phyloP scores from a whole-genome alignment of 2,113 vertebrate species.

The Toxotes jaculatrix region DNA sequence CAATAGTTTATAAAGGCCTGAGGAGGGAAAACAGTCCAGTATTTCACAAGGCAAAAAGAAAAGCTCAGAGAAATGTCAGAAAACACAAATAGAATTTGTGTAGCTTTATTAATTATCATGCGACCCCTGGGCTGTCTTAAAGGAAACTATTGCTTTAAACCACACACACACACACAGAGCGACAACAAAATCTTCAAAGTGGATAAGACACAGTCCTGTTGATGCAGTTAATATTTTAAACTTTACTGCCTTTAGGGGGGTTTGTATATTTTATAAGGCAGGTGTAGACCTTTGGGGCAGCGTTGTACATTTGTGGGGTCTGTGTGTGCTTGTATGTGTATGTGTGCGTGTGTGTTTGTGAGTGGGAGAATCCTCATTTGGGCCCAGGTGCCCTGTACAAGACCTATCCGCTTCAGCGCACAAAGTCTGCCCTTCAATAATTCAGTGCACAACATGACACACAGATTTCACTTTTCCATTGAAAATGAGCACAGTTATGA shows the following conservation, averaged over 20 bases:
- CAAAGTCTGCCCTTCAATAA: slow-evolving; percentile 55
- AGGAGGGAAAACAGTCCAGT: not conserved
- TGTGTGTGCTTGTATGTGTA: not conserved
- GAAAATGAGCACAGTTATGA: slow-evolving; percentile 42
- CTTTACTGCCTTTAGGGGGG: slow-evolving; percentile 58
- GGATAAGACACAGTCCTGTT: slow-evolving; percentile 55
- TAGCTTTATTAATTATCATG: not conserved
- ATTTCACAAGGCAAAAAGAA: not conserved
- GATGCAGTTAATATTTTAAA: slow-evolving; percentile 76
- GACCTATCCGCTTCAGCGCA: slow-evolving; percentile 26
- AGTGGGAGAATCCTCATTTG: not conserved
- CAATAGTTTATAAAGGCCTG: not conserved
- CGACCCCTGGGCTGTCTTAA: too few relatives aligned
- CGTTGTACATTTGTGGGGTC: not conserved
- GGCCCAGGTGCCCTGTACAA: not conserved
- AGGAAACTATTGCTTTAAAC: not conserved
- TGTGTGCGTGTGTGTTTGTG: not conserved
- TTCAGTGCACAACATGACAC: slow-evolving; percentile 51
- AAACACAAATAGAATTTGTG: not conserved
- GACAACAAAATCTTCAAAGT: slow-evolving; percentile 38
- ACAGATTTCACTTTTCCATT: slow-evolving; percentile 59
- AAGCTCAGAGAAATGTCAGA: not conserved
- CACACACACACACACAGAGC: not conserved
- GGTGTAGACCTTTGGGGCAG: slow-evolving; percentile 32
- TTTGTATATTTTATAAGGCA: slow-evolving; percentile 74